A percentile compares a stretch with the other conserved stretches of the same genome.
Conservation (phyloP, 2,797 vertebrate genomes). For the Chiroxiphia lanceolata region DNA sequence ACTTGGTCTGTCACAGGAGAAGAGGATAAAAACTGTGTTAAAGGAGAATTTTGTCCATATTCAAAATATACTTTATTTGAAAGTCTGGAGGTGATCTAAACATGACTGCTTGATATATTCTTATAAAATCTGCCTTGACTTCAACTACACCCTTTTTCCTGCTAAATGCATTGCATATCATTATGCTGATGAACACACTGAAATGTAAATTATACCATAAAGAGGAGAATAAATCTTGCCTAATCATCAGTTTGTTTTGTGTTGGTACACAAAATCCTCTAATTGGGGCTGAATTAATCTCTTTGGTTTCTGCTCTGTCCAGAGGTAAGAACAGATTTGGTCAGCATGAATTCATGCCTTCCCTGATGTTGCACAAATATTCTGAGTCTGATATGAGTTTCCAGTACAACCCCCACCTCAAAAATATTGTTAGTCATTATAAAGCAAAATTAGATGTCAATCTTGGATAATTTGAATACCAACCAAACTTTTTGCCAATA, state of each 20-base stretch:
- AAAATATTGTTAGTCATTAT: background rate
- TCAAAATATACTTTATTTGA: background rate
- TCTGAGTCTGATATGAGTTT: background rate
- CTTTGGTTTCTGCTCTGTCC: background rate
- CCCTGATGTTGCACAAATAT: background rate
- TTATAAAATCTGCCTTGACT: background rate
- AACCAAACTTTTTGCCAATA: background rate
- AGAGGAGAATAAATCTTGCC: background rate
- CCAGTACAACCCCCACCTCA: background rate
- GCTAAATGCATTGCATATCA: background rate
- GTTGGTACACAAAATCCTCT: background rate
- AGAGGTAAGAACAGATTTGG: background rate
- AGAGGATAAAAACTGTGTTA: background rate
- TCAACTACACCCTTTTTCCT: background rate
- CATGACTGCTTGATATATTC: background rate
- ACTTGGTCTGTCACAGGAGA: background rate
- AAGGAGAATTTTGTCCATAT: background rate
- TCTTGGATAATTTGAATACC: background rate
- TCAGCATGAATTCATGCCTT: background rate
- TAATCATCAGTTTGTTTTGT: slow-evolving; percentile 11
- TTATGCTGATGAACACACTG: background rate
- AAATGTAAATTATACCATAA: slow-evolving; percentile 1
- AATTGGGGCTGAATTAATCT: background rate
- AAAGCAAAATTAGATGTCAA: background rate
- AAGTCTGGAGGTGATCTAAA: background rate